Conservation (phyloP, 2,113 vertebrate genomes). For the Cottus gobio region DNA sequence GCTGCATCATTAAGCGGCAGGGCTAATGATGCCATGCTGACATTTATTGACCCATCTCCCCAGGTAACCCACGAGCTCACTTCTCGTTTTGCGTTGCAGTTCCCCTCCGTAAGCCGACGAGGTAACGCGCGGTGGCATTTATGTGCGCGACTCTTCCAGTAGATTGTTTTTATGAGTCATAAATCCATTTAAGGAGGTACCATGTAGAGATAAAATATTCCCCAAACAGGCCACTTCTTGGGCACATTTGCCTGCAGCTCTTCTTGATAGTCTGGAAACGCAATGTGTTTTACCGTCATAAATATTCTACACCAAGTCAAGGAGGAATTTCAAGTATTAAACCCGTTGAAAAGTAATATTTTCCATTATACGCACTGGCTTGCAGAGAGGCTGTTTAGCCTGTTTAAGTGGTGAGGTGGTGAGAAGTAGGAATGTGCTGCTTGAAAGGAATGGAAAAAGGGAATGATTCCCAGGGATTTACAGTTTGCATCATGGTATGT, state of each 20-base stretch:
- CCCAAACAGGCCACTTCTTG: constrained; percentile 48
- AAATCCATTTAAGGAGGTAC: constrained; percentile 70
- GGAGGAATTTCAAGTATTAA: constrained; percentile 53
- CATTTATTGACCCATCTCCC: constrained; percentile 72
- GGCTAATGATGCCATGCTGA: constrained; percentile 69
- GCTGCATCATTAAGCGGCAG: constrained; percentile 41
- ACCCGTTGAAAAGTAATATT: constrained; percentile 59
- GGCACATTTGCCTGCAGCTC: constrained; percentile 50
- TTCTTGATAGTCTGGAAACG: constrained; percentile 49
- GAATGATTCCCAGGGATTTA: background rate
- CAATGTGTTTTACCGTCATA: constrained; percentile 60
- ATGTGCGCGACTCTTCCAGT: constrained; percentile 29
- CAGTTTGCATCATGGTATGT: constrained; percentile 5
- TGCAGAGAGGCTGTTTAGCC: constrained; percentile 36
- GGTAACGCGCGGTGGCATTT: constrained; percentile 52
- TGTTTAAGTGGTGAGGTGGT: constrained; percentile 35
- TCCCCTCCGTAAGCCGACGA: constrained; percentile 34
- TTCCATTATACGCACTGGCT: constrained; percentile 34
- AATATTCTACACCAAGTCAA: constrained; percentile 59
- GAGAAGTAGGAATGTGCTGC: constrained; percentile 9
- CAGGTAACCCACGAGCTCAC: constrained; percentile 40
- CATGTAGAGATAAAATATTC: constrained; percentile 59
- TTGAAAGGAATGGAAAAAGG: constrained; percentile 27
- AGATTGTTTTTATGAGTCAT: constrained; percentile 72
- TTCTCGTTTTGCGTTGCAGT: constrained; percentile 46